These are phyloP conservation scores for Ephialtes manifestator DNA, from an alignment of 2,888 invertebrate species.

Conservation along the genomic window DNA sequence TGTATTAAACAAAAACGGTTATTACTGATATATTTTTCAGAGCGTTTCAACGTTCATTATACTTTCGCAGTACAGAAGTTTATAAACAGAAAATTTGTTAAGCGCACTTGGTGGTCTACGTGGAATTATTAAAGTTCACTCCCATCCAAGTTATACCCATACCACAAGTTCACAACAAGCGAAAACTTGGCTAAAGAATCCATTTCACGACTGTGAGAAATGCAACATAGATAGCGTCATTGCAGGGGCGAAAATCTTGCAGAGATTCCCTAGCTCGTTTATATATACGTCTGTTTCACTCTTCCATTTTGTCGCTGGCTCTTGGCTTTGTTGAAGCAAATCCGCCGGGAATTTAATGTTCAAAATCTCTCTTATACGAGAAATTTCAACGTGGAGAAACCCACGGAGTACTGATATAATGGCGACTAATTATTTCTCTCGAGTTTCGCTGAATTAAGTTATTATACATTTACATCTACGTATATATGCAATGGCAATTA, in stretches of 20 bases:
- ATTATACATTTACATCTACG: conserved; percentile 13
- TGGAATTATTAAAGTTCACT: background rate
- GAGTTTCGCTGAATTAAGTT: conserved; percentile 24
- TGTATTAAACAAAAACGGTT: background rate
- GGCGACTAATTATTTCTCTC: conserved; percentile 43
- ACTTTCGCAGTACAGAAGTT: background rate
- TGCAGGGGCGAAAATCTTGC: background rate
- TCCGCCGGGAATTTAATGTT: conserved; percentile 19
- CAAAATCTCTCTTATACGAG: conserved; percentile 18
- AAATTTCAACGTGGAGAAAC: conserved; percentile 15
- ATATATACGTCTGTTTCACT: background rate
- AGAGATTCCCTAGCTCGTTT: background rate
- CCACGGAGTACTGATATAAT: conserved; percentile 18
- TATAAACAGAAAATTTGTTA: background rate
- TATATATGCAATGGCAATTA: conserved; percentile 17
- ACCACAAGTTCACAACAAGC: background rate
- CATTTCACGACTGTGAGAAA: background rate
- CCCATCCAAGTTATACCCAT: background rate
- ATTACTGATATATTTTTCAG: background rate
- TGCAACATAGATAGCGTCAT: background rate
- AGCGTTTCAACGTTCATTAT: background rate
- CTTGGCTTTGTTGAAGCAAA: conserved; percentile 10
- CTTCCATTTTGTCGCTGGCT: conserved; percentile 1
- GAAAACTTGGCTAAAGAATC: conserved; percentile 3
- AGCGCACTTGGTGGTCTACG: background rate